phyloP scores from a whole-genome alignment of 2,113 vertebrate genomes.

The Syngnathus scovelli region DNA sequence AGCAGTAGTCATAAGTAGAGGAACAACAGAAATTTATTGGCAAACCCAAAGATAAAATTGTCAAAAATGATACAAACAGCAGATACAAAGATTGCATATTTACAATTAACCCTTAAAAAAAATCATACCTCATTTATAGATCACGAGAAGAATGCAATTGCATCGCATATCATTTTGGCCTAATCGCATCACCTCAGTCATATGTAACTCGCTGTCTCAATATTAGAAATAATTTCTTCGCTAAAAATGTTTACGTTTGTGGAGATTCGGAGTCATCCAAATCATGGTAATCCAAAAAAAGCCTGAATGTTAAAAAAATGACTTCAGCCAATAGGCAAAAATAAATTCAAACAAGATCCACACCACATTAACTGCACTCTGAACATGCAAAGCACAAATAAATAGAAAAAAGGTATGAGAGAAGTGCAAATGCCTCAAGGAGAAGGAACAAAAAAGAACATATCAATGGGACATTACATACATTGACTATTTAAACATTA shows the following conservation, averaged over 20 bases:
- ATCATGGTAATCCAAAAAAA: slow-evolving; percentile 12
- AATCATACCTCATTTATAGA: slow-evolving; percentile 25
- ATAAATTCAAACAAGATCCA: slow-evolving; percentile 35
- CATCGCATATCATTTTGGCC: slow-evolving; percentile 9
- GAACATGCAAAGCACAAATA: slow-evolving; percentile 41
- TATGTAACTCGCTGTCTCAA: not conserved
- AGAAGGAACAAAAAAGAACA: not conserved
- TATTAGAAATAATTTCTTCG: not conserved
- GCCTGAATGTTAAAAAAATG: not conserved
- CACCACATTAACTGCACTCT: slow-evolving; percentile 38
- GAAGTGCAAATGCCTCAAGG: slow-evolving; percentile 30
- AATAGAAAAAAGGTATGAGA: slow-evolving; percentile 35
- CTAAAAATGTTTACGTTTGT: not conserved
- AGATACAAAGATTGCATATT: slow-evolving; percentile 65
- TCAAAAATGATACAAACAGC: slow-evolving; percentile 63
- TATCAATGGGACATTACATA: not conserved
- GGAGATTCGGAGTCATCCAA: not conserved
- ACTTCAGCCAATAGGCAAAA: slow-evolving; percentile 31
- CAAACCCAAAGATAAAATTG: slow-evolving; percentile 54
- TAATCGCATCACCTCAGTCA: not conserved
- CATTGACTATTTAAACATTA: not conserved
- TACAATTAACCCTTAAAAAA: slow-evolving; percentile 51
- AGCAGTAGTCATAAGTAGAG: slow-evolving; percentile 17
- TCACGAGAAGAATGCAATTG: slow-evolving; percentile 38
- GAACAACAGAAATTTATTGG: slow-evolving; percentile 66